Percentiles rank a stretch among this genome's conserved stretches.
Conservation (phyloP, 2,113 vertebrate genomes). For the Trematomus loennbergii region DNA sequence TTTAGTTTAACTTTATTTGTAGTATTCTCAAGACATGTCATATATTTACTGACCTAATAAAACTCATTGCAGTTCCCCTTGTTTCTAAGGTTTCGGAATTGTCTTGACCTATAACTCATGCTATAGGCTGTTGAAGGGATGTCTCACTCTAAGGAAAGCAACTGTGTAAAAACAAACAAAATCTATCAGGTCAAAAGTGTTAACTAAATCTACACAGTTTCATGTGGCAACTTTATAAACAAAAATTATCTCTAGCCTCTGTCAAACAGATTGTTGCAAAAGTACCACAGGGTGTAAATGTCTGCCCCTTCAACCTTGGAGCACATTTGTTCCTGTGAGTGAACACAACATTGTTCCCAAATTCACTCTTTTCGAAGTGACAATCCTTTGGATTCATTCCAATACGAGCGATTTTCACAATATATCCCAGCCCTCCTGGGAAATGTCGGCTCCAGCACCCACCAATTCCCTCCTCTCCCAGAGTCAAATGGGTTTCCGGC, state of each 20-base stretch:
- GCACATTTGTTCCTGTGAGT: slow-evolving; percentile 54
- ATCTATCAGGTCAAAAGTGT: neutral
- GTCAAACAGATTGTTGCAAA: slow-evolving; percentile 6
- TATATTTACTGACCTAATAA: no score
- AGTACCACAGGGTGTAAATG: neutral
- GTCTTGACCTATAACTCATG: neutral
- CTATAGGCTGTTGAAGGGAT: neutral
- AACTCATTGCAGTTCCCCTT: neutral
- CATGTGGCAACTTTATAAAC: neutral
- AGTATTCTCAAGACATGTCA: no score
- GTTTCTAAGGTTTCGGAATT: neutral
- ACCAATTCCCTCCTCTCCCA: slow-evolving; percentile 45
- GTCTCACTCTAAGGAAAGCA: neutral
- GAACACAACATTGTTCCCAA: slow-evolving; percentile 51
- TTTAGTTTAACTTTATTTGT: neutral
- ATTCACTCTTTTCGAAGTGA: slow-evolving; percentile 48
- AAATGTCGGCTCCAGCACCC: slow-evolving; percentile 74
- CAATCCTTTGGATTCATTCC: slow-evolving; percentile 62
- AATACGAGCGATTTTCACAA: slow-evolving; percentile 66
- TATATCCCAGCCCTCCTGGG: slow-evolving; percentile 67
- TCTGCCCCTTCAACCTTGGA: slow-evolving; percentile 25
- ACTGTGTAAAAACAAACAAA: neutral
- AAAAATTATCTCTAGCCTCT: neutral
- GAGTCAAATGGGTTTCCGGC: slow-evolving; percentile 66
- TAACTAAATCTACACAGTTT: neutral